Evolutionary conservation across 2,113 vertebrate genomes (phyloP).

Genomic region (Euleptes europaea): DNA sequence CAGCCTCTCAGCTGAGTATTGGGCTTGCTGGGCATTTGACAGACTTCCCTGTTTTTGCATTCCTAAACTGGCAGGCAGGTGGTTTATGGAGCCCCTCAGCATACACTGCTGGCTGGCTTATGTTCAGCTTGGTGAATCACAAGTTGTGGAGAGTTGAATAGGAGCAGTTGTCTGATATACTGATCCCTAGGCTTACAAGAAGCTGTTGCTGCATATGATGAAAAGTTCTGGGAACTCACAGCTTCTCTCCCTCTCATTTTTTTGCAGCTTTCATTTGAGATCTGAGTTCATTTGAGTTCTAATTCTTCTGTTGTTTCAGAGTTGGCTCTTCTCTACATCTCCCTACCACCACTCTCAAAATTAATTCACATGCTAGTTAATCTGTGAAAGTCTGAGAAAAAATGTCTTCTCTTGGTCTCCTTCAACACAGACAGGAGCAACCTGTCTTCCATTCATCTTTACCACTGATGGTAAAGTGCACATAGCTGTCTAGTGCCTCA

Average conservation of each 20-base stretch:
- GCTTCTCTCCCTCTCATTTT: neutral
- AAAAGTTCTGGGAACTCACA: neutral
- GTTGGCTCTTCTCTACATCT: neutral
- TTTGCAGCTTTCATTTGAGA: too few relatives aligned
- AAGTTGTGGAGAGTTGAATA: neutral
- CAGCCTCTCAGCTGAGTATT: too few relatives aligned
- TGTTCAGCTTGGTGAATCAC: neutral
- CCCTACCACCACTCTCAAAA: neutral
- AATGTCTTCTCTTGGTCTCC: neutral
- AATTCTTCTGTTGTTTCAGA: constrained; percentile 19
- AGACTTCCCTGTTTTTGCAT: neutral
- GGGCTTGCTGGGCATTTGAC: too few relatives aligned
- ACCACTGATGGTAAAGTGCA: too few relatives aligned
- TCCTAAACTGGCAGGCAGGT: neutral
- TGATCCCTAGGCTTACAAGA: neutral
- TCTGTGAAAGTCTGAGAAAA: constrained; percentile 24
- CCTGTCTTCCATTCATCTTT: neutral
- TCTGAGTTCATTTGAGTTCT: constrained; percentile 14
- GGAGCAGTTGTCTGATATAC: neutral
- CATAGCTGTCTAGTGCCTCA: neutral
- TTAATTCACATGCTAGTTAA: constrained; percentile 2
- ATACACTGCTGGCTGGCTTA: neutral
- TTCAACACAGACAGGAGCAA: neutral
- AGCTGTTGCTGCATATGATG: constrained; percentile 33
- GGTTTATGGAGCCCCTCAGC: neutral